Evolutionary conservation across 2,888 invertebrate genomes (phyloP).

Genomic region (Trichogramma dendrolimi): DNA sequence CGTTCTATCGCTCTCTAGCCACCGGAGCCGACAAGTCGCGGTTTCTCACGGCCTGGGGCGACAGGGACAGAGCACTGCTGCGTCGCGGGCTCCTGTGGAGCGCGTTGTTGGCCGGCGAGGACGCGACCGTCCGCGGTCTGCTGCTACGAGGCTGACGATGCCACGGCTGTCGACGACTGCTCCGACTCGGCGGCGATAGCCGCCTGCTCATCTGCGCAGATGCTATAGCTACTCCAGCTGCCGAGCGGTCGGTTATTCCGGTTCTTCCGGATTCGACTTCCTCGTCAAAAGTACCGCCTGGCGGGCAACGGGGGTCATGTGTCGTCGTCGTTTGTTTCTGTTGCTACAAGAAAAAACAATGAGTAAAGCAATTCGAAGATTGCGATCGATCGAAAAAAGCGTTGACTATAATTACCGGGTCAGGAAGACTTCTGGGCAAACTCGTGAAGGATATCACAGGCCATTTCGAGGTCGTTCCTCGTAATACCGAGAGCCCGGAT

Average conservation of each 20-base stretch:
- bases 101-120: too few species aligned
- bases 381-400: neutral
- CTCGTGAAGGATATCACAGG: conserved; percentile 88
- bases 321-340: conserved; percentile 38
- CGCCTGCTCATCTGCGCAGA: too few species aligned
- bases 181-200: too few species aligned
- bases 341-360: neutral
- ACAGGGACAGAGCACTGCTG: too few species aligned
- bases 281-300: conserved; percentile 38
- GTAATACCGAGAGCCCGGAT: conserved; percentile 89
- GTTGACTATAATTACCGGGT: conserved; percentile 41
- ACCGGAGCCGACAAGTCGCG: too few species aligned
- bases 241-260: conserved; percentile 16
- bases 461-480: conserved; percentile 91
- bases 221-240: too few species aligned
- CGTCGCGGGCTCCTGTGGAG: too few species aligned
- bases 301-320: conserved; percentile 41
- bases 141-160: too few species aligned
- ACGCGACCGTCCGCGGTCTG: too few species aligned
- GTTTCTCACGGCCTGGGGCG: too few species aligned
- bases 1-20: too few species aligned
- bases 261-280: conserved; percentile 26
- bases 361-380: neutral
- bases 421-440: conserved; percentile 67
- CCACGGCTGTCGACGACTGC: too few species aligned